Conservation (phyloP, 2,888 invertebrate species). For the Carterocephalus palaemon region DNA sequence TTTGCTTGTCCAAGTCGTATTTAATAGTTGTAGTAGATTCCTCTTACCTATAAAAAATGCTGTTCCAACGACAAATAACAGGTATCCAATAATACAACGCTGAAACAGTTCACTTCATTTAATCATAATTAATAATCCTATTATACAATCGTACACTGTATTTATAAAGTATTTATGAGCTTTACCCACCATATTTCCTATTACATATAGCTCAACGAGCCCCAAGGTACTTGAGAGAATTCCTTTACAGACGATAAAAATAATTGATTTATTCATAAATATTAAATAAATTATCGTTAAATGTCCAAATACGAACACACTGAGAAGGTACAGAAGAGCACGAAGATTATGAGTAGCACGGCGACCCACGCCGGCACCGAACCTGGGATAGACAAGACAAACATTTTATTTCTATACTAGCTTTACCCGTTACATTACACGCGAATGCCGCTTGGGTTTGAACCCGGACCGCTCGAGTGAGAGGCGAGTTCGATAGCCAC, state of each 20-base stretch:
- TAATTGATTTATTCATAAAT: no score
- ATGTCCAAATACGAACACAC: constrained; percentile 91
- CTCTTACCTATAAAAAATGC: no score
- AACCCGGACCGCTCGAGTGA: no score
- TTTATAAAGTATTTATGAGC: constrained; percentile 47
- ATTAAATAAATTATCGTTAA: constrained; percentile 47
- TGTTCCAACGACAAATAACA: constrained; percentile 26
- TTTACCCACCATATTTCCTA: constrained; percentile 52
- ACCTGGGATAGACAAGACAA: constrained; percentile 76
- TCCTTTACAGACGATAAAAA: constrained; percentile 23
- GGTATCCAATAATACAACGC: constrained; percentile 27
- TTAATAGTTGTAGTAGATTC: no score
- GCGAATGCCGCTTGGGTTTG: no score
- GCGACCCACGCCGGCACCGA: constrained; percentile 91
- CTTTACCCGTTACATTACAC: no score
- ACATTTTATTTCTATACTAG: no score
- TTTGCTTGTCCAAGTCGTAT: no score
- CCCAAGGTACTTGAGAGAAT: constrained; percentile 49
- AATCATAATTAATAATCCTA: constrained; percentile 49
- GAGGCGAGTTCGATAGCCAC: no score
- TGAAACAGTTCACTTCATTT: constrained; percentile 65
- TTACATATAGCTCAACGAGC: constrained; percentile 42
- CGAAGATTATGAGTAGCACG: constrained; percentile 84
- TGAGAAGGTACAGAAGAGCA: constrained; percentile 88
- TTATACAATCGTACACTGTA: constrained; percentile 56